Base-by-base conservation (phyloP, 2,888 invertebrate genomes). In the Odontocolon sp. region DNA sequence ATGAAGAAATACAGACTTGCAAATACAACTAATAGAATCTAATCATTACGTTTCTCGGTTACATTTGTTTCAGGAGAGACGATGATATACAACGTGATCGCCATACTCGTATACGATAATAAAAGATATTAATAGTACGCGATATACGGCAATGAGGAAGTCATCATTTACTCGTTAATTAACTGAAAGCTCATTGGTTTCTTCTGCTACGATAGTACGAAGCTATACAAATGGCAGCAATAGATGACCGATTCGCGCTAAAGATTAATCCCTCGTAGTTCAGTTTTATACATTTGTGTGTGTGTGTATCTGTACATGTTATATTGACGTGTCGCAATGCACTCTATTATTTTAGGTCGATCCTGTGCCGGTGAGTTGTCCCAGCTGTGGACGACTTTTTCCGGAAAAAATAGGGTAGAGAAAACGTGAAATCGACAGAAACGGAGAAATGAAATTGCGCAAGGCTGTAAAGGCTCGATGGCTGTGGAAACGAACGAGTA, bases 281-380 rank as follows among this genome's bases (percentile, higher is more conserved):
- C 4, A n/a, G 23, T 47, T 47, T 47, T 5, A 11, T 26, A 1
- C 50, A 11, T n/a, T n/a, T n/a, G 28, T 4, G 14, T 28, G 14
- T 28, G 5, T 14, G 14, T 5, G 3, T 1, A 21, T 45, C 0
- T n/a, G n/a, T n/a, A n/a, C n/a, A 4, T 4, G n/a, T 23, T 47
- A n/a, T n/a, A 23, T 14, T 16, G 56, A 14, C 33, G 45, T 42
- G 28, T 61, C 61, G 38, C 36, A 47, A 57, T 61, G 64, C 63
- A 61, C 61, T 36, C 54, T 40, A 73, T 63, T 77, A 77, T 50
- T 77, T 77, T 69, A 59, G 67, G 66, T 42, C 38, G 36, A n/a
- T n/a, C n/a, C n/a, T 72, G 54, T 56, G 28, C 47, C 40, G 42
- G 26, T 47, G 26, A 26, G 47, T 52, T 47, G 63, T 21, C 21